These are phyloP conservation scores for Lycopodina hypogea DNA, from an alignment of 37 sponge, comb jelly and placozoan species.

Conservation along the genomic window DNA sequence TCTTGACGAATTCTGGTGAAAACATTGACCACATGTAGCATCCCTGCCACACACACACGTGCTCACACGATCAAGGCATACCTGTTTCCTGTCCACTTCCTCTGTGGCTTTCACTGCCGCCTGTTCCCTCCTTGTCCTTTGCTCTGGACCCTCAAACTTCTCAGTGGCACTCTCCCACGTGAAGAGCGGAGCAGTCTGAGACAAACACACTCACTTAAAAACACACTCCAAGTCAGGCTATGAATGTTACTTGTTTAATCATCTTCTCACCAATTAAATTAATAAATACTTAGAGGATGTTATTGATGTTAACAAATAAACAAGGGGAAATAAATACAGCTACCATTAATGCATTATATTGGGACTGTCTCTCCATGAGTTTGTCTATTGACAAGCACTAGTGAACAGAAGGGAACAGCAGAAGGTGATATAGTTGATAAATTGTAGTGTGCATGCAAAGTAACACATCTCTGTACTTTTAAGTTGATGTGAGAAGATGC, in stretches of 20 bases:
- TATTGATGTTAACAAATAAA: too few relatives aligned
- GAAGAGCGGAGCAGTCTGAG: slow-evolving; percentile 72
- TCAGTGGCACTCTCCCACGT: slow-evolving; percentile 26
- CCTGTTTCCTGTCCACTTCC: slow-evolving; percentile 39
- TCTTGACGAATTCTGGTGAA: too few relatives aligned
- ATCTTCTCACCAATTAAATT: not conserved
- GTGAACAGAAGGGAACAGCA: too few relatives aligned
- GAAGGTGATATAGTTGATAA: too few relatives aligned
- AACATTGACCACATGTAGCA: not conserved
- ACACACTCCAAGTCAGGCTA: not conserved
- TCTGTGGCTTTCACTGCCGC: slow-evolving; percentile 18
- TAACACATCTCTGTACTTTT: too few relatives aligned
- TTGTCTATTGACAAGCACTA: too few relatives aligned
- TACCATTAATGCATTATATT: too few relatives aligned
- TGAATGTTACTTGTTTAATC: not conserved
- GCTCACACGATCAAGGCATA: not conserved
- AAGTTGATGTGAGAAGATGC: too few relatives aligned
- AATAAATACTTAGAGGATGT: too few relatives aligned
- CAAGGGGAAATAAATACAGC: too few relatives aligned
- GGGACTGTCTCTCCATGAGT: too few relatives aligned
- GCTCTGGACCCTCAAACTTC: slow-evolving; percentile 72
- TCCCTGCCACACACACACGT: not conserved
- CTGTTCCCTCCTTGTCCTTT: slow-evolving; percentile 41
- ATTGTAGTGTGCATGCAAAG: too few relatives aligned
- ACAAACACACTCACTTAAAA: not conserved